Evolutionary conservation across 2,888 invertebrate species (phyloP).

Genomic region (Gisinianus flammeolus): DNA sequence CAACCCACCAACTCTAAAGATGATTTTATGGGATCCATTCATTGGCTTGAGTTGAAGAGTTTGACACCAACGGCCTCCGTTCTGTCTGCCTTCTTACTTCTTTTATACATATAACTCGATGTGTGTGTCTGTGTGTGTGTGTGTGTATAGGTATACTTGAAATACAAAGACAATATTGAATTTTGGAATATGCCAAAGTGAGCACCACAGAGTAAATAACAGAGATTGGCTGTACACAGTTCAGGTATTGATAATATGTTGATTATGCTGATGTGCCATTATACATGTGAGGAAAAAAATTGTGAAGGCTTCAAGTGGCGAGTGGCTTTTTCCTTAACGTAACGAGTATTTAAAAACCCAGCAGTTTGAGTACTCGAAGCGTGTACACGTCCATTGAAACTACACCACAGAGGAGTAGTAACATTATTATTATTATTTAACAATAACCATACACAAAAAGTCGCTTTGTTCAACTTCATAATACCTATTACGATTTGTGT

Average conservation of each 20-base stretch:
- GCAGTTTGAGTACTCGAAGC: background rate
- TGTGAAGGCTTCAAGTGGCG: too few species aligned
- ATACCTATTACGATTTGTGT: too few species aligned
- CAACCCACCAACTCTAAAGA: conserved; percentile 4
- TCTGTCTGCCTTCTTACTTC: background rate
- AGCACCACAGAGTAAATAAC: too few species aligned
- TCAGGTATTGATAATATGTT: too few species aligned
- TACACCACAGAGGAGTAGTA: too few species aligned
- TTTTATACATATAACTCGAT: background rate
- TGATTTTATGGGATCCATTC: conserved; percentile 7
- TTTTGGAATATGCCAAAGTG: too few species aligned
- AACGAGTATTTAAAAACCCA: background rate
- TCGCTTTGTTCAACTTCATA: conserved; percentile 1
- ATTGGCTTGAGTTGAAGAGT: conserved; percentile 10
- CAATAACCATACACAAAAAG: background rate
- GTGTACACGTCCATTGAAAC: background rate
- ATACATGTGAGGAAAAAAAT: too few species aligned
- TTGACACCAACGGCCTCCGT: conserved; percentile 24
- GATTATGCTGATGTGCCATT: too few species aligned
- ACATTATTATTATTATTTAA: background rate
- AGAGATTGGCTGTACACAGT: too few species aligned
- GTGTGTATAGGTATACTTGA: background rate
- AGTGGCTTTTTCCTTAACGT: background rate
- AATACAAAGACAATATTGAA: too few species aligned
- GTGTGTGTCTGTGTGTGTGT: background rate